These are phyloP conservation scores for Todiramphus chloris DNA, from an alignment of 2,113 vertebrate genomes.

Conservation along the genomic window DNA sequence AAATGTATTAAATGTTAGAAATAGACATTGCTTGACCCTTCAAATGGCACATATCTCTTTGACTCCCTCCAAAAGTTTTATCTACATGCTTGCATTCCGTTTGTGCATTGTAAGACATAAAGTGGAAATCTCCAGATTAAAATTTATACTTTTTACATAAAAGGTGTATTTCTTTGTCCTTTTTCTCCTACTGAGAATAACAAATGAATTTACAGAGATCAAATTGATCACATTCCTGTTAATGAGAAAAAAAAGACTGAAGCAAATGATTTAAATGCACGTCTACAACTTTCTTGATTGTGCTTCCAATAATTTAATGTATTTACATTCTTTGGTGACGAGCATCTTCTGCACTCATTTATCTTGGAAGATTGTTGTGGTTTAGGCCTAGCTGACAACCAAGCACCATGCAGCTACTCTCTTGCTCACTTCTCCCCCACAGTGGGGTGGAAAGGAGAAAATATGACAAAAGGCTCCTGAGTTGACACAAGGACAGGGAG, in stretches of 20 bases:
- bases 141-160: neutral
- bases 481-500: neutral
- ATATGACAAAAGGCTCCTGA: neutral
- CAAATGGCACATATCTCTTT: neutral
- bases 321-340: neutral
- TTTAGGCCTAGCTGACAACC: neutral
- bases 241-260: neutral
- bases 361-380: neutral
- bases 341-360: neutral
- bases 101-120: neutral
- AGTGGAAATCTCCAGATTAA: neutral
- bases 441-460: neutral
- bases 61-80: neutral
- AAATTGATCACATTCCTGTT: neutral
- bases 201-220: neutral
- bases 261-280: neutral
- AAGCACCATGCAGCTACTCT: neutral
- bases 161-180: neutral
- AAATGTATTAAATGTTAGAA: neutral
- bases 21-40: neutral
- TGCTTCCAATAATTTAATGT: neutral
- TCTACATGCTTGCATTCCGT: neutral
- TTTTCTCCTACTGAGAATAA: neutral
- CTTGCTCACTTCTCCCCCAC: neutral
- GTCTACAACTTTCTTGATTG: neutral